Conservation (phyloP, 2,797 vertebrate species). For the Sylvilagus floridanus region DNA sequence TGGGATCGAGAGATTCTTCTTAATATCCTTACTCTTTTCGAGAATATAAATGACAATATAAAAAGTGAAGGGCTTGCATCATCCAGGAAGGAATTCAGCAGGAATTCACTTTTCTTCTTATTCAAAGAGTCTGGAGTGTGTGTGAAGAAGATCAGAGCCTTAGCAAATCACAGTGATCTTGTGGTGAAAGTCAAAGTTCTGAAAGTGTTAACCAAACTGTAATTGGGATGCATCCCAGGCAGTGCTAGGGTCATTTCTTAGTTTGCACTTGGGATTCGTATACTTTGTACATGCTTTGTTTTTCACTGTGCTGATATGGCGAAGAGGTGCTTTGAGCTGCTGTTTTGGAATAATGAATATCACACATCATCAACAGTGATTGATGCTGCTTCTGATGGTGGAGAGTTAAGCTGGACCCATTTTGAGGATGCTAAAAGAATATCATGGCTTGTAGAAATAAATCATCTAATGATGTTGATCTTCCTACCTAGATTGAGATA, state of each 20-base stretch:
- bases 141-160: conserved; percentile 82
- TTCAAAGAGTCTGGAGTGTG: conserved; percentile 82
- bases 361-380: conserved; percentile 18
- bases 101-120: conserved; percentile 80
- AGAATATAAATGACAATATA: conserved; percentile 82
- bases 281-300: conserved; percentile 57
- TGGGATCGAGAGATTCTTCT: conserved; percentile 81
- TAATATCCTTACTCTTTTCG: conserved; percentile 79
- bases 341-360: conserved; percentile 65
- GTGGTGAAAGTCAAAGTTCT: conserved; percentile 82
- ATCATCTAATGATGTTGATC: conserved; percentile 47
- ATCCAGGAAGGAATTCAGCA: conserved; percentile 79
- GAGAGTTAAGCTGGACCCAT: conserved; percentile 22
- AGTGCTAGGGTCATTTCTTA: conserved; percentile 12
- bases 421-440: conserved; percentile 56
- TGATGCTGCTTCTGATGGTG: conserved; percentile 38
- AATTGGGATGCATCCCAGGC: conserved; percentile 30
- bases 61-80: conserved; percentile 80
- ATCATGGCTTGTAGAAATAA: conserved; percentile 60
- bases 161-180: conserved; percentile 80
- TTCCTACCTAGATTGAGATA: conserved; percentile 55
- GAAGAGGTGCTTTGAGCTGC: conserved; percentile 56
- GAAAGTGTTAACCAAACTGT: conserved; percentile 81
- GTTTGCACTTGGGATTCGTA: conserved; percentile 39
- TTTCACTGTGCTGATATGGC: conserved; percentile 51